Evolutionary conservation across 2,888 invertebrate species (phyloP).

Genomic region (Ectobius pallidus): DNA sequence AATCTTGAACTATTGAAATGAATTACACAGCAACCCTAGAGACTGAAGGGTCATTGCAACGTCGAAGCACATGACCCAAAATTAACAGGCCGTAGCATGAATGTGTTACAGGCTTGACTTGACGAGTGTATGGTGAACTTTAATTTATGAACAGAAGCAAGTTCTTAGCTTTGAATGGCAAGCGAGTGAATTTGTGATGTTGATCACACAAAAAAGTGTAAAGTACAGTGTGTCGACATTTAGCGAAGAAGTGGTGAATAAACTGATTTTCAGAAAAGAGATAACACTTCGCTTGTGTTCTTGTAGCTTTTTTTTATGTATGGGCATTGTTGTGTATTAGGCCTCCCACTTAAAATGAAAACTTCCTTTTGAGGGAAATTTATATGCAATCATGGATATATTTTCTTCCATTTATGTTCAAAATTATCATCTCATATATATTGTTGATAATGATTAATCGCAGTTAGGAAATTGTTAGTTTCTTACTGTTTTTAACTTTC

Average conservation of each 20-base stretch:
- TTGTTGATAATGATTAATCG: conserved; percentile 4
- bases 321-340: conserved; percentile 24
- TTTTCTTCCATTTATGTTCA: conserved; percentile 24
- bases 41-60: conserved; percentile 21
- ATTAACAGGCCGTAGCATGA: not conserved
- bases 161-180: conserved; percentile 8
- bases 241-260: too few relatives aligned
- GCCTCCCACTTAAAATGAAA: conserved; percentile 16
- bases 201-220: conserved; percentile 7
- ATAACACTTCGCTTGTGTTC: conserved; percentile 23
- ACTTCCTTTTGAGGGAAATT: not conserved
- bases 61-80: conserved; percentile 20
- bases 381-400: not conserved
- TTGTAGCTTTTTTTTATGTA: conserved; percentile 24
- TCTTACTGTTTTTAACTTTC: conserved; percentile 10
- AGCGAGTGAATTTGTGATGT: not conserved
- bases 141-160: conserved; percentile 24
- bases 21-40: conserved; percentile 20
- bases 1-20: not conserved
- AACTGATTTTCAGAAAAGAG: conserved; percentile 11
- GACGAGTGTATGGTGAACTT: conserved; percentile 9
- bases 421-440: conserved; percentile 5
- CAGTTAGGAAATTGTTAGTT: conserved; percentile 3
- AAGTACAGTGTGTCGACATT: conserved; percentile 4
- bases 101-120: not conserved